These are phyloP conservation scores for Caenorhabditis tropicalis DNA, from an alignment of 1,140 invertebrate species.

Conservation along the genomic window DNA sequence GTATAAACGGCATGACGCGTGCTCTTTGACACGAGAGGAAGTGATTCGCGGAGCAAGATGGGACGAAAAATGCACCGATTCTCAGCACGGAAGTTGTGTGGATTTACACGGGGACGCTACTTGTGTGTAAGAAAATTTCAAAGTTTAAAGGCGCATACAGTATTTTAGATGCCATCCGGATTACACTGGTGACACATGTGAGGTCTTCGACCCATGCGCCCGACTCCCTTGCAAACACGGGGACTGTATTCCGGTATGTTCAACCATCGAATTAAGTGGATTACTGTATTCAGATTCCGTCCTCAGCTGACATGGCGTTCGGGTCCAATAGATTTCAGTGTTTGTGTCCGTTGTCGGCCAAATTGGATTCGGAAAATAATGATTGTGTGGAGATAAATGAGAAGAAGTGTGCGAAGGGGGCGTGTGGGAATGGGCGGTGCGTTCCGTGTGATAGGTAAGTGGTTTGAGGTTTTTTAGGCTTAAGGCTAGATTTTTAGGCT, in stretches of 20 bases:
- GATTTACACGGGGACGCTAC: not conserved
- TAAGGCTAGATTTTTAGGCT: too few species aligned
- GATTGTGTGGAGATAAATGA: conserved; percentile 24
- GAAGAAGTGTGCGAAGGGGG: conserved; percentile 1
- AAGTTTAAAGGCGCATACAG: too few species aligned
- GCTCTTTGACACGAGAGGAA: conserved; percentile 20
- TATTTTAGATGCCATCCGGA: not conserved
- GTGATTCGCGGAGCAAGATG: not conserved
- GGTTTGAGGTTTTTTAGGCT: too few species aligned
- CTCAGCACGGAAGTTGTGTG: conserved; percentile 2
- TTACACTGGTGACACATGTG: conserved; percentile 8
- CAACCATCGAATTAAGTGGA: not conserved
- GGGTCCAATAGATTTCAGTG: not conserved
- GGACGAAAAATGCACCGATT: conserved; percentile 30
- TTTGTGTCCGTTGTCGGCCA: not conserved
- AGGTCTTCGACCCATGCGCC: not conserved
- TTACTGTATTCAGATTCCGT: not conserved
- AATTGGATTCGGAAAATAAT: not conserved
- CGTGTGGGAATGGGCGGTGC: conserved; percentile 19
- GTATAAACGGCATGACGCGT: conserved; percentile 6
- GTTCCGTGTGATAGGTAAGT: conserved; percentile 16
- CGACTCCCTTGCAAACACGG: conserved; percentile 11
- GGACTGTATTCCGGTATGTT: conserved; percentile 8
- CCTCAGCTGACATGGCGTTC: not conserved
- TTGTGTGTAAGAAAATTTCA: not conserved